Percentiles rank a stretch among this genome's conserved stretches.
Conservation (phyloP, 2,113 vertebrate species). For the Silurus glanis region DNA sequence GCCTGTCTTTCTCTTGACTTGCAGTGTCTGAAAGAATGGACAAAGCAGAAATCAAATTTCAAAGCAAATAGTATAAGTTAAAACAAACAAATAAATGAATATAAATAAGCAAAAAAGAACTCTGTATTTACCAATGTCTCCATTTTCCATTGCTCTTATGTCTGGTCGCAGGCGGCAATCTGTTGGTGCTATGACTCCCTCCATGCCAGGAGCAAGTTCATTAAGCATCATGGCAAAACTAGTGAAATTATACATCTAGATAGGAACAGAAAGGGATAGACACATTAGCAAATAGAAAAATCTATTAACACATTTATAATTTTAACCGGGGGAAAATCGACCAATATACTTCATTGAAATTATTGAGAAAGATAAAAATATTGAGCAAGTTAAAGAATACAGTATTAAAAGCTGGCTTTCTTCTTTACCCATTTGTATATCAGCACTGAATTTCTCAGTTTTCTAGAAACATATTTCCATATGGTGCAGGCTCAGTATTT, state of each 20-base stretch:
- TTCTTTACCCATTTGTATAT: background rate
- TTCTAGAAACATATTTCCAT: background rate
- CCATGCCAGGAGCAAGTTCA: constrained; percentile 82
- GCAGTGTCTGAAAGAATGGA: constrained; percentile 77
- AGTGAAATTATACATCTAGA: constrained; percentile 98
- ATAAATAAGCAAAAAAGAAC: background rate
- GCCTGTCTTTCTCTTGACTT: constrained; percentile 87
- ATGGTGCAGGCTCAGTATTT: background rate
- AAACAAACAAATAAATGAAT: background rate
- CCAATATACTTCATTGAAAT: background rate
- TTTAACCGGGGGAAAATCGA: background rate
- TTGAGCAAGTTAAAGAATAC: background rate
- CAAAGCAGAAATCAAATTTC: background rate
- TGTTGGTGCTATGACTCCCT: constrained; percentile 79
- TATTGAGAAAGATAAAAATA: background rate
- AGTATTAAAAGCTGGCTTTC: background rate
- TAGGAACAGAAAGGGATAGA: background rate
- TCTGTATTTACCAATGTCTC: constrained; percentile 81
- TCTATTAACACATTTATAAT: background rate
- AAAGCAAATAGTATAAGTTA: background rate
- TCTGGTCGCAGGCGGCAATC: constrained; percentile 93
- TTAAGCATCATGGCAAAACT: constrained; percentile 92
- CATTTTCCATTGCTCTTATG: constrained; percentile 90
- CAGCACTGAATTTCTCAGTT: background rate
- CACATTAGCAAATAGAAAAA: background rate